phyloP scores from a whole-genome alignment of 2,113 vertebrate genomes.

The Hemiscyllium ocellatum region DNA sequence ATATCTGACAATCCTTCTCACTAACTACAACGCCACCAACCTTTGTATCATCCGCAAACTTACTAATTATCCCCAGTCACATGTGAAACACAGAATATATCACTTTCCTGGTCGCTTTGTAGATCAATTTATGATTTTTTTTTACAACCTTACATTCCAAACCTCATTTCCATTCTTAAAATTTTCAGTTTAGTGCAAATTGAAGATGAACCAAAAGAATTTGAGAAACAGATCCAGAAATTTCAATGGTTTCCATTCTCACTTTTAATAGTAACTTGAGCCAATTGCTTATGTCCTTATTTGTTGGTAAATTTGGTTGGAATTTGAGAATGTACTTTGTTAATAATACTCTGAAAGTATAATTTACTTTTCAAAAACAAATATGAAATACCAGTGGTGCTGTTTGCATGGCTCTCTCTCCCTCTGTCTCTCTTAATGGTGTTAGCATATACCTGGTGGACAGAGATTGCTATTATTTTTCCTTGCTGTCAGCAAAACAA shows the following conservation, averaged over 20 bases:
- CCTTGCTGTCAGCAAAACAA: not conserved
- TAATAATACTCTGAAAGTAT: not conserved
- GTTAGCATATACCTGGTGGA: not conserved
- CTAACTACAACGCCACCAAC: too few relatives aligned
- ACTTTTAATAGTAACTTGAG: not conserved
- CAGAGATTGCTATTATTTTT: not conserved
- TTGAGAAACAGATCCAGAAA: not conserved
- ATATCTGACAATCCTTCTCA: too few relatives aligned
- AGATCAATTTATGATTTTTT: not conserved
- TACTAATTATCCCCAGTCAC: not conserved
- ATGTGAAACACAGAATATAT: not conserved
- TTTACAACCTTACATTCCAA: not conserved
- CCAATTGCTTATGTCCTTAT: not conserved
- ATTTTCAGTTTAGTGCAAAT: not conserved
- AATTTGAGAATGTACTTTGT: not conserved
- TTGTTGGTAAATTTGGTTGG: not conserved
- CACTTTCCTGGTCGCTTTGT: not conserved
- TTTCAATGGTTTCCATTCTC: not conserved
- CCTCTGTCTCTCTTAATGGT: not conserved
- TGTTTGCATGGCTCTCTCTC: not conserved
- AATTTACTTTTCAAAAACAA: not conserved
- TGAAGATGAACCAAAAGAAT: not conserved
- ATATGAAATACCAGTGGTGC: not conserved
- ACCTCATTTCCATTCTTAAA: not conserved
- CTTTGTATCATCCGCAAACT: too few relatives aligned